phyloP scores from a whole-genome alignment of 2,113 vertebrate genomes.

The Ageneiosus marmoratus region DNA sequence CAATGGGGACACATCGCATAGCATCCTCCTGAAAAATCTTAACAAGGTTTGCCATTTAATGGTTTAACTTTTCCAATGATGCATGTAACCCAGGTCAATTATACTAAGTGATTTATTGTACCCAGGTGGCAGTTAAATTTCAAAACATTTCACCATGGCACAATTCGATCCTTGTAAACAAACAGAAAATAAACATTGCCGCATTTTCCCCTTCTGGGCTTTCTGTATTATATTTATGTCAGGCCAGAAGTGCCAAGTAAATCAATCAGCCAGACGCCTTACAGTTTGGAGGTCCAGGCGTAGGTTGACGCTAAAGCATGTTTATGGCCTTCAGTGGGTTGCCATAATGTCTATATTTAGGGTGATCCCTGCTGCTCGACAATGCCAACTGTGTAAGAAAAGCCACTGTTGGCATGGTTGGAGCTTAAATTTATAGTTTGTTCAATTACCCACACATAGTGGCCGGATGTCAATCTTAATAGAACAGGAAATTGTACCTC shows the following conservation, averaged over 20 bases:
- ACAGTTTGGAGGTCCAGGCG: slow-evolving; percentile 79
- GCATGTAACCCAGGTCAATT: slow-evolving; percentile 68
- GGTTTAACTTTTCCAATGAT: slow-evolving; percentile 74
- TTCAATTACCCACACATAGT: slow-evolving; percentile 89
- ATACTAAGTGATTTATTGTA: slow-evolving; percentile 75
- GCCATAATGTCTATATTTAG: slow-evolving; percentile 86
- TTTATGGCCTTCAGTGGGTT: slow-evolving; percentile 76
- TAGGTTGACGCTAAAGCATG: slow-evolving; percentile 78
- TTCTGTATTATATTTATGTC: slow-evolving; percentile 69
- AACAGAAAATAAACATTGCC: slow-evolving; percentile 66
- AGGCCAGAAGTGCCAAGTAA: slow-evolving; percentile 76
- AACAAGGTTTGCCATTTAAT: slow-evolving; percentile 71
- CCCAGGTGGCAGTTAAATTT: slow-evolving; percentile 49
- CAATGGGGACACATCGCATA: slow-evolving; percentile 42
- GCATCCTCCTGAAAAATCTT: slow-evolving; percentile 56
- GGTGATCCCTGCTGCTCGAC: slow-evolving; percentile 73
- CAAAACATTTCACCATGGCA: slow-evolving; percentile 56
- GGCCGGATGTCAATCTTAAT: slow-evolving; percentile 83
- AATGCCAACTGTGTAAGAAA: slow-evolving; percentile 86
- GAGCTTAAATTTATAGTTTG: slow-evolving; percentile 86
- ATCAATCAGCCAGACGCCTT: slow-evolving; percentile 81
- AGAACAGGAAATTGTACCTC: slow-evolving; percentile 88
- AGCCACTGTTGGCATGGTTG: slow-evolving; percentile 72
- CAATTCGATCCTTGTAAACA: slow-evolving; percentile 71
- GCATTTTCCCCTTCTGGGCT: slow-evolving; percentile 61